Base-by-base conservation (phyloP, 2,113 vertebrate species). In the Pycnonotus jocosus region DNA sequence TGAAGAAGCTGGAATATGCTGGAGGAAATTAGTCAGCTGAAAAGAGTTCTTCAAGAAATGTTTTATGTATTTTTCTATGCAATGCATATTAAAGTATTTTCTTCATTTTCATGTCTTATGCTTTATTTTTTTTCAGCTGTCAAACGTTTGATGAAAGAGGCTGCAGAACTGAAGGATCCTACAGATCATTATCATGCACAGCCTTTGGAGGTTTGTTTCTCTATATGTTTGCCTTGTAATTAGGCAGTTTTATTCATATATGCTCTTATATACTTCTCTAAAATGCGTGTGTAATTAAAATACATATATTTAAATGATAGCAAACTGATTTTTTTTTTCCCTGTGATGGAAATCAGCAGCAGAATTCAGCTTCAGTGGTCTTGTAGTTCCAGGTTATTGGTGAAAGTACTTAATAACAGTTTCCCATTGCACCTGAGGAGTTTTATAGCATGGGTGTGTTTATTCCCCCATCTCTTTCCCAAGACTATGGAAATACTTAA, bases 151-250 rank as follows among this genome's bases (percentile, higher is more conserved):
- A 99, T 99, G 99, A 99, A 99, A 93, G 99, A 99, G 96, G 99
- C 99, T 18, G 99, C 99, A 20, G 99, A 99, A 90, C 96, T 99
- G 92, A 98, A 98, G 92, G 99, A 99, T 62, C 99, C 99, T 54
- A 99, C 99, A 70, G 99, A 99, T 96, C 99, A 99, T 96, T 99
- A 99, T 97, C 99, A 99, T 70, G 99, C 99, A 44, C 99, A 99
- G 89, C 99, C 99, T 76, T 98, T 99, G 94, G 99, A 99, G 97
- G 99, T 99, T 95, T 97, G 98, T 97, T 72, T 95, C 35, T 76
- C n/a, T 91, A 0, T 66, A 12, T 69, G 12, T 62, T 92, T 82
- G 37, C 35, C 22, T 70, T 62, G 44, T 85, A 76, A 50, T 94
- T 87, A 54, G 33, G 16, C 42, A 70, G 24, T 58, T 24, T 85